A percentile compares a stretch with the other conserved stretches of the same genome.
phyloP scores from a whole-genome alignment of 2,797 vertebrate species.

The Scleropages formosus region DNA sequence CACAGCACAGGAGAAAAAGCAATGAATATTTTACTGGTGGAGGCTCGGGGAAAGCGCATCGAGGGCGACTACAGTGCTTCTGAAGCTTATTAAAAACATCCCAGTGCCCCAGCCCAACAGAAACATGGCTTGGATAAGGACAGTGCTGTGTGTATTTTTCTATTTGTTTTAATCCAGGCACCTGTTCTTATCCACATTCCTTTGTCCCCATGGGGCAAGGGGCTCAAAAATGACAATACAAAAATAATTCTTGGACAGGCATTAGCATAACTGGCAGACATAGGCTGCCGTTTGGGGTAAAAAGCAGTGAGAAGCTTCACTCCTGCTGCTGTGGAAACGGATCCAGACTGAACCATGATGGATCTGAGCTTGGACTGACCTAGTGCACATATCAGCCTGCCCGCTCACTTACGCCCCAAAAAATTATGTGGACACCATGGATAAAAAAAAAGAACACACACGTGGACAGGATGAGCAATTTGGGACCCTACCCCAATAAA shows the following conservation, averaged over 20 bases:
- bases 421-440: not conserved
- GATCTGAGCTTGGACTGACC: not conserved
- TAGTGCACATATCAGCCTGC: not conserved
- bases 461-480: not conserved
- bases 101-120: constrained; percentile 38
- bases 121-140: constrained; percentile 36
- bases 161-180: constrained; percentile 44
- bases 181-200: constrained; percentile 40
- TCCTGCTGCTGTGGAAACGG: too few relatives aligned
- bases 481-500: not conserved
- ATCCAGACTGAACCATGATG: not conserved
- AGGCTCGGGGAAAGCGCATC: constrained; percentile 50
- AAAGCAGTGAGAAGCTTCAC: not conserved
- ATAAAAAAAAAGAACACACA: not conserved
- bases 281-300: not conserved
- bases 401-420: not conserved
- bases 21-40: constrained; percentile 70
- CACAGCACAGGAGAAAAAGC: constrained; percentile 46
- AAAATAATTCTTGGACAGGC: constrained; percentile 47
- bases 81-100: constrained; percentile 61
- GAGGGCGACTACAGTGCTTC: constrained; percentile 55
- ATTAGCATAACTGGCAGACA: constrained; percentile 43
- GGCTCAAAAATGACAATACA: constrained; percentile 51
- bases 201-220: constrained; percentile 32
- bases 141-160: constrained; percentile 57